Evolutionary conservation across 1,140 invertebrate genomes (phyloP).

Genomic region (Rhopalosiphum maidis): DNA sequence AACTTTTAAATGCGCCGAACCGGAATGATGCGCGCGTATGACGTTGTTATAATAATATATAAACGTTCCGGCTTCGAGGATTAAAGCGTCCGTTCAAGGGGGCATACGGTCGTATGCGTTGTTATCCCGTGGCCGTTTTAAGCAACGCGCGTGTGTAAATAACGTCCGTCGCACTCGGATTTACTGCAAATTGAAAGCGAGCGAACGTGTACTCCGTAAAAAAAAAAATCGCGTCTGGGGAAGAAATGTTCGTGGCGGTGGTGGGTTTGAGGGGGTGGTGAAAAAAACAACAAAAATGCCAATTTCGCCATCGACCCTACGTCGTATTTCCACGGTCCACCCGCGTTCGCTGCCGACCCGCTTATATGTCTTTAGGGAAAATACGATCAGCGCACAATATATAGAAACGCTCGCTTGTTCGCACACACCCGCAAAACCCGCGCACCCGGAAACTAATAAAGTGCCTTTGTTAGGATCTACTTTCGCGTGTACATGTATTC

Average conservation of each 20-base stretch:
- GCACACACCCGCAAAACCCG: slow-evolving; percentile 6
- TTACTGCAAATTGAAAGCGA: slow-evolving; percentile 54
- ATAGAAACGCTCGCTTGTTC: not conserved
- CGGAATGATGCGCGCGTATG: not conserved
- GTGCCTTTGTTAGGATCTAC: not conserved
- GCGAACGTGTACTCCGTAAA: not conserved
- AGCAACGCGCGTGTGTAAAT: slow-evolving; percentile 11
- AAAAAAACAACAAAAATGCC: slow-evolving; percentile 3
- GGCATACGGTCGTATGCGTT: not conserved
- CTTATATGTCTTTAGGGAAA: slow-evolving; percentile 9
- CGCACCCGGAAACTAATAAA: slow-evolving; percentile 33
- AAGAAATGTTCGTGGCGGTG: not conserved
- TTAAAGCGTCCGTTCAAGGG: not conserved
- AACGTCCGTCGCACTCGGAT: not conserved
- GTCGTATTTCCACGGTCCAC: not conserved
- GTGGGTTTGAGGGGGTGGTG: too few relatives aligned
- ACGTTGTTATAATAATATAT: not conserved
- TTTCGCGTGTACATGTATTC: not conserved
- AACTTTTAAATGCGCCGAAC: not conserved
- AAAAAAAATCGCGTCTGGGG: not conserved
- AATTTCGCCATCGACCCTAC: not conserved
- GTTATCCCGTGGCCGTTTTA: not conserved
- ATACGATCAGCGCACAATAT: slow-evolving; percentile 12
- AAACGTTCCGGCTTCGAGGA: not conserved
- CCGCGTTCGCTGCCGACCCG: not conserved